Conservation (phyloP, 2,888 invertebrate genomes). For the Ophion ventricosus region DNA sequence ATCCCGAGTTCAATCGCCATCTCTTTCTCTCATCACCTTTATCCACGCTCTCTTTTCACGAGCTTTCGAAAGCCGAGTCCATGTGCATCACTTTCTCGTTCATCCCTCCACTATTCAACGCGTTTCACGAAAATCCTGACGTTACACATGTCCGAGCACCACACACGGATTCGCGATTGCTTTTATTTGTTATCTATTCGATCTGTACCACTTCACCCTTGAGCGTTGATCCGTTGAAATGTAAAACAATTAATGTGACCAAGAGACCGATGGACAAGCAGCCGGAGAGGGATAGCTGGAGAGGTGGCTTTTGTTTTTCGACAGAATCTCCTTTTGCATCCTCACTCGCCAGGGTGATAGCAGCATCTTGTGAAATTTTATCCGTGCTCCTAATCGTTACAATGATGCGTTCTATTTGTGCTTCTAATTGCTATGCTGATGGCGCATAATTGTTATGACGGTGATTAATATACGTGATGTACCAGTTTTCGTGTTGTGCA, state of each 20-base stretch:
- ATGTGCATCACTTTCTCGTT: neutral
- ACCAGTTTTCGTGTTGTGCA: neutral
- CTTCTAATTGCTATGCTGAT: neutral
- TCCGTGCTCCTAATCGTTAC: neutral
- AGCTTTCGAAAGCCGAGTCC: constrained; percentile 17
- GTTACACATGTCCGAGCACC: constrained; percentile 11
- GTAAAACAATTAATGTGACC: constrained; percentile 30
- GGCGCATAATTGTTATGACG: neutral
- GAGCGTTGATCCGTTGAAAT: constrained; percentile 18
- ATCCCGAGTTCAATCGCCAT: constrained; percentile 29
- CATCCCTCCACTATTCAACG: neutral
- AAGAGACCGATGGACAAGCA: neutral
- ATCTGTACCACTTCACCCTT: neutral
- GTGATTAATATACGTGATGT: neutral
- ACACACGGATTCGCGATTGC: constrained; percentile 17
- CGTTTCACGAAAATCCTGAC: constrained; percentile 20
- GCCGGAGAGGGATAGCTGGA: neutral
- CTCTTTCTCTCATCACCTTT: constrained; percentile 23
- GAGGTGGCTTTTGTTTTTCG: neutral
- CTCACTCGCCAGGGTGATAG: neutral
- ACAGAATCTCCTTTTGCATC: neutral
- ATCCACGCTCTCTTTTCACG: constrained; percentile 35
- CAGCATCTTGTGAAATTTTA: neutral
- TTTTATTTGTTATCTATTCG: constrained; percentile 46
- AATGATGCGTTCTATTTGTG: neutral